Conservation (phyloP, 2,797 vertebrate genomes). For the Stomatorhinus walkeri region DNA sequence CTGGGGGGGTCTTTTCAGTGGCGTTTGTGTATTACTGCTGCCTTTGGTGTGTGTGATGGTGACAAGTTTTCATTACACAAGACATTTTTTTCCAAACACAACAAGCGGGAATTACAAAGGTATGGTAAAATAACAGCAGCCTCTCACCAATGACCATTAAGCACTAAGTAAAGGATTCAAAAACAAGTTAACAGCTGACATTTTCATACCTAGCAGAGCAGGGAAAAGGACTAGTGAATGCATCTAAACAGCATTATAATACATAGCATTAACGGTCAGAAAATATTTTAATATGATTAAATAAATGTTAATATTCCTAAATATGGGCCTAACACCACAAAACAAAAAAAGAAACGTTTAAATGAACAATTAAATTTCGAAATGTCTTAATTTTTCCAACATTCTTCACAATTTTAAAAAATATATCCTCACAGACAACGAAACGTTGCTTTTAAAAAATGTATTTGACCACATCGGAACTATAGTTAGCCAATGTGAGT, state of each 20-base stretch:
- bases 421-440: not conserved
- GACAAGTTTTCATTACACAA: slow-evolving; percentile 20
- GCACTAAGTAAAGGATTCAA: not conserved
- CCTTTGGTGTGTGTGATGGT: slow-evolving; percentile 35
- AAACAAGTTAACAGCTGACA: not conserved
- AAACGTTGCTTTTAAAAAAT: not conserved
- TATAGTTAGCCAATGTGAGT: not conserved
- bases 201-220: not conserved
- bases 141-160: not conserved
- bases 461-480: not conserved
- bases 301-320: not conserved
- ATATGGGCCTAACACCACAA: not conserved
- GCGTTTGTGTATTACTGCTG: slow-evolving; percentile 56
- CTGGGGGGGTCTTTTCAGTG: slow-evolving; percentile 36
- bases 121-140: not conserved
- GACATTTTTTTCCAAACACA: not conserved
- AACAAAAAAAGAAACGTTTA: not conserved
- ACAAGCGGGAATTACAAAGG: slow-evolving; percentile 9
- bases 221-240: not conserved
- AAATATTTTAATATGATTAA: not conserved
- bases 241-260: not conserved
- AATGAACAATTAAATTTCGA: not conserved
- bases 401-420: not conserved
- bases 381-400: not conserved
- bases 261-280: not conserved